Conservation (phyloP, 2,113 vertebrate species). For the Argyrosomus japonicus region DNA sequence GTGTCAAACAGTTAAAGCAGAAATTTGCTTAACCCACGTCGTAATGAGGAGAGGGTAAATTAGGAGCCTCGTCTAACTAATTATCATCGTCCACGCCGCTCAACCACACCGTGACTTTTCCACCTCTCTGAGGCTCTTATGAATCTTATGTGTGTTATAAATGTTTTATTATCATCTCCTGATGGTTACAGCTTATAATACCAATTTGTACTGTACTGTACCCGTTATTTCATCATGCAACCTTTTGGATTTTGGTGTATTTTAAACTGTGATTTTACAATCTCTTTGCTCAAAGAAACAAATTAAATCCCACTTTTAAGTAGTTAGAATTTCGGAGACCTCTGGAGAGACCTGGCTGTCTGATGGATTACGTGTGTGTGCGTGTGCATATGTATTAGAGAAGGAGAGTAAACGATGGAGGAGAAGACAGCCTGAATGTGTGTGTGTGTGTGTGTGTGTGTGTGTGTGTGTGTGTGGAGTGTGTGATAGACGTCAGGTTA, state of each 20-base stretch:
- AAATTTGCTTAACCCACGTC: slow-evolving; percentile 64
- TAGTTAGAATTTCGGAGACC: slow-evolving; percentile 11
- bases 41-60: slow-evolving; percentile 60
- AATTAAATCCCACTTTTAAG: slow-evolving; percentile 43
- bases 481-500: slow-evolving; percentile 69
- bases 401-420: neutral
- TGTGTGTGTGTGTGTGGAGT: slow-evolving; percentile 10
- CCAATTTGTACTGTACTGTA: neutral
- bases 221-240: slow-evolving; percentile 1
- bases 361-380: slow-evolving; percentile 16
- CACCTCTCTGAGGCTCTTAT: neutral
- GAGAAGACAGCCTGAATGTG: neutral
- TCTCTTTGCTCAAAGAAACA: slow-evolving; percentile 13
- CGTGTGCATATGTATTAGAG: slow-evolving; percentile 15
- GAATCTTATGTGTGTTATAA: neutral
- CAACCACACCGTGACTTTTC: slow-evolving; percentile 14
- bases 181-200: neutral
- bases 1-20: slow-evolving; percentile 62
- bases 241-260: slow-evolving; percentile 14
- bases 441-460: neutral
- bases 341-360: slow-evolving; percentile 18
- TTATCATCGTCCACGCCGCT: slow-evolving; percentile 50
- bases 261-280: slow-evolving; percentile 22
- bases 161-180: slow-evolving; percentile 4
- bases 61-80: slow-evolving; percentile 59